Base-by-base conservation (phyloP, 2,888 invertebrate species). In the Biston betularia region DNA sequence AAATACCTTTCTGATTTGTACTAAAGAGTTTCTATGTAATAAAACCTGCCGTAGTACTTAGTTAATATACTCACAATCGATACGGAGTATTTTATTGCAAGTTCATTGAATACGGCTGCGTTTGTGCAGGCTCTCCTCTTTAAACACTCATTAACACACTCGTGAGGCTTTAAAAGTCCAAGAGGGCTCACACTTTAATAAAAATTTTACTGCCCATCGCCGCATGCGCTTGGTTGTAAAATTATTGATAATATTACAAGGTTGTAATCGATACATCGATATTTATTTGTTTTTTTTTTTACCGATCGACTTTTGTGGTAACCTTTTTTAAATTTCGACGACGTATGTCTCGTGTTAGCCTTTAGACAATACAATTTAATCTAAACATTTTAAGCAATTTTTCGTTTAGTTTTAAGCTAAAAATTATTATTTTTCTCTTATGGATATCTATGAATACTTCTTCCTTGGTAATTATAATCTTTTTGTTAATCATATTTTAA, bases 201-300 rank as follows among this genome's bases (percentile, higher is more conserved):
- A 81, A 78, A 73, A 65, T 74, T 73, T 76, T 79, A 73, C 73
- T 76, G 68, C 69, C 68, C 65, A 54, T 67, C 68, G 61, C 69
- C 69, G 56, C 65, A 64, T 62, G 70, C 62, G 68, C 69, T 74
- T 71, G 74, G 73, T 75, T 75, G 76, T 80, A 77, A 86, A 86
- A 84, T 84, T 81, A 76, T 69, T 62, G 56, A 75, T 75, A 79
- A 78, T 79, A 82, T 79, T 79, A 82, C 75, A 77, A 75, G 74
- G 63, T 75, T 63, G 73, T 80, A 79, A 82, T 80, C 75, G 78
- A 76, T 65, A 69, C 70, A 65, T 78, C 72, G 81, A 76, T 57
- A 56, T 14, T 12, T 53, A 12, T 60, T 34, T 50, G 46, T 46
- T 50, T 59, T 34, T 42, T 24, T 24, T 1, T 24, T 24, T 24